phyloP scores from a whole-genome alignment of 2,888 invertebrate genomes.

The Agapetus fuscipes region DNA sequence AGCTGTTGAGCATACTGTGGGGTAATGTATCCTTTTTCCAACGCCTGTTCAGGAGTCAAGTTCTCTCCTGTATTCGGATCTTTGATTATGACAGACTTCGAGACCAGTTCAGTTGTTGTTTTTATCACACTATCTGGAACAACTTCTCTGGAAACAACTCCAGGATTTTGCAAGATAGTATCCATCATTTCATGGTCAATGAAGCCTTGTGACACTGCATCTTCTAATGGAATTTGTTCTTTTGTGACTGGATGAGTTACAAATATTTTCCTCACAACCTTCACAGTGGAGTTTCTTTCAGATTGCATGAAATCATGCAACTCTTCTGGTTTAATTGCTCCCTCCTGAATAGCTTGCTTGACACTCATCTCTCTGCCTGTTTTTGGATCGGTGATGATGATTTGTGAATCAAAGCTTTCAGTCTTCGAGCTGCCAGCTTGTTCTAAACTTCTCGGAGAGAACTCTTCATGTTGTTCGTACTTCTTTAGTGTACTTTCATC shows the following conservation, averaged over 20 bases:
- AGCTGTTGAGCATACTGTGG: conserved; percentile 39
- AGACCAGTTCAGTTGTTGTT: conserved; percentile 23
- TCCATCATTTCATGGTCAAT: conserved; percentile 19
- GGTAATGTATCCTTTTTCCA: conserved; percentile 46
- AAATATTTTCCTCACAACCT: conserved; percentile 14
- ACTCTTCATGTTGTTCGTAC: conserved; percentile 35
- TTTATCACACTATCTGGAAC: conserved; percentile 20
- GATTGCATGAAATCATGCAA: conserved; percentile 24
- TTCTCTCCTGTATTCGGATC: conserved; percentile 41
- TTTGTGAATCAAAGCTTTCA: conserved; percentile 42
- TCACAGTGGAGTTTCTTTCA: conserved; percentile 17
- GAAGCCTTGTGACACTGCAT: conserved; percentile 35
- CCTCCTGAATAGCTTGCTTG: conserved; percentile 37
- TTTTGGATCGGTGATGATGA: conserved; percentile 61
- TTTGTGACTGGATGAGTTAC: conserved; percentile 41
- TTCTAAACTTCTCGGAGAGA: neutral
- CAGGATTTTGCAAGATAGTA: conserved; percentile 21
- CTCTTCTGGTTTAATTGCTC: conserved; percentile 28
- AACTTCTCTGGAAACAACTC: conserved; percentile 17
- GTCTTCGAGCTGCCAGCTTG: conserved; percentile 24
- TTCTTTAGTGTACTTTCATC: conserved; percentile 45
- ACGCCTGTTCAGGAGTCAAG: conserved; percentile 49
- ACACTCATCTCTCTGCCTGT: conserved; percentile 50
- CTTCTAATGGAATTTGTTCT: conserved; percentile 43
- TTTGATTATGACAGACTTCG: conserved; percentile 23